A percentile compares a stretch with the other conserved stretches of the same genome.
Conservation (phyloP, 2,113 vertebrate species). For the Antidorcas marsupialis region DNA sequence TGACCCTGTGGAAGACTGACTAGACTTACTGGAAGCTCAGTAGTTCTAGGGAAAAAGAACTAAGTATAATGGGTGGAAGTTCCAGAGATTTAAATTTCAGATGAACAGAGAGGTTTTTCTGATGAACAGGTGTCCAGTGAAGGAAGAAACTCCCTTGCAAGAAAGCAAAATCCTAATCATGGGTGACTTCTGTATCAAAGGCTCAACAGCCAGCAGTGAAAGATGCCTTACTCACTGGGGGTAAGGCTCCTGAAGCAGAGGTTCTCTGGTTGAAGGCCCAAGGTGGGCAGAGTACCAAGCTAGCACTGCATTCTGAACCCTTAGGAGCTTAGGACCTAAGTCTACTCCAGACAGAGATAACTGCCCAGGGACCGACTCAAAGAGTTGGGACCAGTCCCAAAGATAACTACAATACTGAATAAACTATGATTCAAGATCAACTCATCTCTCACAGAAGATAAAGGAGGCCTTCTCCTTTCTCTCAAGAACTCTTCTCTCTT, state of each 20-base stretch:
- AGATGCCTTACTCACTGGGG: not conserved
- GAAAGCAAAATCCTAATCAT: not conserved
- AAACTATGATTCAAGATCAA: not conserved
- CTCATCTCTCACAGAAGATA: not conserved
- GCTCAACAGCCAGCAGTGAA: not conserved
- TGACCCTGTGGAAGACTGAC: not conserved
- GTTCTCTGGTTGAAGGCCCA: not conserved
- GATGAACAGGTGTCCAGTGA: conserved; percentile 5
- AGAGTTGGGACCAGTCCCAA: not conserved
- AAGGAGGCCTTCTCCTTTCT: not conserved
- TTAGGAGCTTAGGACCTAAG: not conserved
- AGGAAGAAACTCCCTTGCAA: not conserved
- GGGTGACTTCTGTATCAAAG: not conserved
- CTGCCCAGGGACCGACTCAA: not conserved
- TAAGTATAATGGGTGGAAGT: not conserved
- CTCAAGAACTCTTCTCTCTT: not conserved
- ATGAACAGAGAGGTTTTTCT: not conserved
- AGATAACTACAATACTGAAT: not conserved
- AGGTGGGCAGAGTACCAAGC: not conserved
- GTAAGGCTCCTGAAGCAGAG: not conserved
- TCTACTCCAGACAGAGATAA: not conserved
- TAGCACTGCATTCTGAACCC: not conserved
- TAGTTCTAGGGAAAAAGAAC: not conserved
- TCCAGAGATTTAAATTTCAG: not conserved
- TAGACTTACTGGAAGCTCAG: not conserved